phyloP scores from a whole-genome alignment of 2,797 vertebrate genomes.

The Chelonia mydas region DNA sequence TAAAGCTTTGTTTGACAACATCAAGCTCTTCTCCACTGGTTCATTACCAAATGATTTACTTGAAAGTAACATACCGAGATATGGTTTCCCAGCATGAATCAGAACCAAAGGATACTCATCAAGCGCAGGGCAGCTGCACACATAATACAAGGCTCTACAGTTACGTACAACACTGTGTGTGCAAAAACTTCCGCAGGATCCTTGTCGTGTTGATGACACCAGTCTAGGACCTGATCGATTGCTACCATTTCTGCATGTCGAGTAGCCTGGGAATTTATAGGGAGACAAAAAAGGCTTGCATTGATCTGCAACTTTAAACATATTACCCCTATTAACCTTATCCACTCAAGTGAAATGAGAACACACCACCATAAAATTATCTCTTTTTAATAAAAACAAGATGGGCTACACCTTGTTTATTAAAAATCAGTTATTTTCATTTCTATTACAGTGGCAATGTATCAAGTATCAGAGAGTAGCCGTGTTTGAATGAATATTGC shows the following conservation, averaged over 20 bases:
- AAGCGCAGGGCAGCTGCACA: constrained; percentile 93
- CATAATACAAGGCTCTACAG: constrained; percentile 97
- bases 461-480: background rate
- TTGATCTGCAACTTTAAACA: background rate
- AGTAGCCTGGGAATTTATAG: constrained; percentile 86
- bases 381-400: background rate
- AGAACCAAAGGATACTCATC: constrained; percentile 89
- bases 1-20: background rate
- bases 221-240: constrained; percentile 90
- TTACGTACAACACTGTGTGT: constrained; percentile 88
- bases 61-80: background rate
- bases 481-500: background rate
- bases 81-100: background rate
- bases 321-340: background rate
- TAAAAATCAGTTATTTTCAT: background rate
- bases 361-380: background rate
- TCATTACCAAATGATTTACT: background rate
- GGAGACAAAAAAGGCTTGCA: background rate
- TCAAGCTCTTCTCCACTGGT: background rate
- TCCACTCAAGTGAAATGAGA: background rate
- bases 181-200: constrained; percentile 80
- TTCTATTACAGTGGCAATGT: background rate
- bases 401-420: background rate
- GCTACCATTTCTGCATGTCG: constrained; percentile 97
- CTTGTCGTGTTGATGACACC: constrained; percentile 81